A percentile compares a stretch with the other conserved stretches of the same genome.
Evolutionary conservation across 2,113 vertebrate genomes (phyloP).

Genomic region (Xyrauchen texanus): DNA sequence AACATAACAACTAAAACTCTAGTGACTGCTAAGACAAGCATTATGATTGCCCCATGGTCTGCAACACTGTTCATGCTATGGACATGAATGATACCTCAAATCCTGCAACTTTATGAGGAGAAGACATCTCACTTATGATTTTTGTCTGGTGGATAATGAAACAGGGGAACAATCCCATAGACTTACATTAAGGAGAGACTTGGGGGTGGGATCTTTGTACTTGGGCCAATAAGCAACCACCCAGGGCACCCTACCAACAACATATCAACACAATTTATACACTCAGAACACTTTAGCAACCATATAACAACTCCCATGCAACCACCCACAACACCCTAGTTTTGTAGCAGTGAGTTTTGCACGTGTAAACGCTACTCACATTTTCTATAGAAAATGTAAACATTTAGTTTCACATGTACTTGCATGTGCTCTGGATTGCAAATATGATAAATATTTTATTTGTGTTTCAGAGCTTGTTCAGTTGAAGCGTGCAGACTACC

Average conservation of each 20-base stretch:
- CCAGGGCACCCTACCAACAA: too few species aligned
- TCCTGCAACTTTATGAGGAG: too few species aligned
- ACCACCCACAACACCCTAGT: background rate
- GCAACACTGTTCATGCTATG: too few species aligned
- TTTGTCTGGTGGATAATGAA: too few species aligned
- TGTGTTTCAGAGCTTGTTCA: conserved; percentile 85
- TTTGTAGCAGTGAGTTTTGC: background rate
- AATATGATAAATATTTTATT: background rate
- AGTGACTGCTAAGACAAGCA: background rate
- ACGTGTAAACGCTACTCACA: background rate
- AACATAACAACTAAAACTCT: background rate
- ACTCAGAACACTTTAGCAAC: background rate
- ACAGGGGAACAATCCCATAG: too few species aligned
- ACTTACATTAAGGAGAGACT: too few species aligned
- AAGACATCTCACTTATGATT: too few species aligned
- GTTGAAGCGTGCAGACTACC: conserved; percentile 85
- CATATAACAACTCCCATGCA: background rate
- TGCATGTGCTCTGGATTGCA: background rate
- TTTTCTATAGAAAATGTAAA: background rate
- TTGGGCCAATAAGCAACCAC: too few species aligned
- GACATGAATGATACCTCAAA: too few species aligned
- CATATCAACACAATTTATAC: too few species aligned
- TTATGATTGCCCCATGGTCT: background rate
- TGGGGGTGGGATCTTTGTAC: too few species aligned
- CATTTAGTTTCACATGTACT: background rate